Percentiles rank a stretch among this genome's conserved stretches.
Conservation (phyloP, 2,113 vertebrate genomes). For the Leptosomus discolor region DNA sequence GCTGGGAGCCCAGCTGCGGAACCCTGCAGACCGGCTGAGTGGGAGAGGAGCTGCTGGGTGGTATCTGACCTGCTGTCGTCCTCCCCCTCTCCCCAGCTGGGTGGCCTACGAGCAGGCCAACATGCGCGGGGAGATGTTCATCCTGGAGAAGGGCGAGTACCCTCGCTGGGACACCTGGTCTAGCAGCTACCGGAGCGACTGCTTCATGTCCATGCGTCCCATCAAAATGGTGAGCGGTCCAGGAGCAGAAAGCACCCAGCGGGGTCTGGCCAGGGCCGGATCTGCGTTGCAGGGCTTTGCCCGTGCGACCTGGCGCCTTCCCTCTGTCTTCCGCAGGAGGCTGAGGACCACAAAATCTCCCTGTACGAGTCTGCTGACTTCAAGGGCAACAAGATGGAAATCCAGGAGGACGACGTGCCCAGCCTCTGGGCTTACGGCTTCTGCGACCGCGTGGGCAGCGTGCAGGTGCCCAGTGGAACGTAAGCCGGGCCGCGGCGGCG, state of each 20-base stretch:
- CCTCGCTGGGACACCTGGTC: slow-evolving; percentile 97
- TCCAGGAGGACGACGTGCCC: slow-evolving; percentile 90
- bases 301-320: accelerated
- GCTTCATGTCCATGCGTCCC: slow-evolving; percentile 91
- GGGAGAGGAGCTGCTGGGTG: background rate
- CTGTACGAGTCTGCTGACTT: slow-evolving; percentile 89
- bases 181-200: slow-evolving; percentile 93
- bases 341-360: slow-evolving; percentile 90
- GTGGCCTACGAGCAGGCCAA: slow-evolving; percentile 92
- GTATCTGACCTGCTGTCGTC: background rate
- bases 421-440: slow-evolving; percentile 93
- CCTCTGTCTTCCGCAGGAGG: slow-evolving; percentile 73
- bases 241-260: accelerated
- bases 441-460: slow-evolving; percentile 92
- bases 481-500: slow-evolving; percentile 59
- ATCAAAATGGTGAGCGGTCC: slow-evolving; percentile 82
- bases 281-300: accelerated
- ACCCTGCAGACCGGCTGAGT: background rate
- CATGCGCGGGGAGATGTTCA: slow-evolving; percentile 95
- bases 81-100: slow-evolving; percentile 75
- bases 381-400: slow-evolving; percentile 96
- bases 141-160: slow-evolving; percentile 96
- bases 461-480: slow-evolving; percentile 88
- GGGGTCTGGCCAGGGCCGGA: accelerated
- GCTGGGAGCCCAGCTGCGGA: accelerated